Evolutionary conservation across 2,113 vertebrate genomes (phyloP).

Genomic region (Vireo altiloquus): DNA sequence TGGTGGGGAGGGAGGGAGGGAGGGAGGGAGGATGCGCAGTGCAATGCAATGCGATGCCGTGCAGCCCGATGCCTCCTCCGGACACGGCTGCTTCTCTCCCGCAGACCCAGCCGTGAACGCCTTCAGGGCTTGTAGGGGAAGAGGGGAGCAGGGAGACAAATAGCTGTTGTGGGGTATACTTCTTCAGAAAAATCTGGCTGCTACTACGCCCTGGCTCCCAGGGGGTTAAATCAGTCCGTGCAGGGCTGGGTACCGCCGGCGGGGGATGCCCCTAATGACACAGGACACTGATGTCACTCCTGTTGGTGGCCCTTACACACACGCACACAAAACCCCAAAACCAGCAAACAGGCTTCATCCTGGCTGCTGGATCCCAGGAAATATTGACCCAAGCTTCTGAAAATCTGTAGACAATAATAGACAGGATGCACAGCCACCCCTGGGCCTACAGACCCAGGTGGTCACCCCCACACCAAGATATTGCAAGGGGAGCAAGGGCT

Average conservation of each 20-base stretch:
- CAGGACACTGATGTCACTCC: neutral
- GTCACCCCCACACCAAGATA: neutral
- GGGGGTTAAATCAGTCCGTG: neutral
- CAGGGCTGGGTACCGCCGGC: neutral
- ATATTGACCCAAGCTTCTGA: neutral
- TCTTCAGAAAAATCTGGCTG: neutral
- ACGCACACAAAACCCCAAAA: neutral
- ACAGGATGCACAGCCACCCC: neutral
- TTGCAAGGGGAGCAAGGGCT: neutral
- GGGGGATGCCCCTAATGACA: neutral
- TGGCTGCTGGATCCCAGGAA: neutral
- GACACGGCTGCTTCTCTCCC: neutral
- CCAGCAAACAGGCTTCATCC: neutral
- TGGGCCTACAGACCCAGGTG: accelerated
- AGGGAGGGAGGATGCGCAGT: slow-evolving; percentile 35
- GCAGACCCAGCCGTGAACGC: neutral
- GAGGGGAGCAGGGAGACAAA: accelerated
- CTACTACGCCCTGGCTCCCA: neutral
- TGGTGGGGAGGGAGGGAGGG: neutral
- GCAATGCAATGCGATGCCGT: neutral
- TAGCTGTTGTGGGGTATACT: neutral
- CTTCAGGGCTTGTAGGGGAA: neutral
- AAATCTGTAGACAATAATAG: neutral
- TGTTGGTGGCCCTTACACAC: accelerated
- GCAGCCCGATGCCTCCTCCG: neutral